Evolutionary conservation across 2,888 invertebrate genomes (phyloP), one percentile per base, ranked within the genome.

Genomic region (Peribatodes rhomboidaria): DNA sequence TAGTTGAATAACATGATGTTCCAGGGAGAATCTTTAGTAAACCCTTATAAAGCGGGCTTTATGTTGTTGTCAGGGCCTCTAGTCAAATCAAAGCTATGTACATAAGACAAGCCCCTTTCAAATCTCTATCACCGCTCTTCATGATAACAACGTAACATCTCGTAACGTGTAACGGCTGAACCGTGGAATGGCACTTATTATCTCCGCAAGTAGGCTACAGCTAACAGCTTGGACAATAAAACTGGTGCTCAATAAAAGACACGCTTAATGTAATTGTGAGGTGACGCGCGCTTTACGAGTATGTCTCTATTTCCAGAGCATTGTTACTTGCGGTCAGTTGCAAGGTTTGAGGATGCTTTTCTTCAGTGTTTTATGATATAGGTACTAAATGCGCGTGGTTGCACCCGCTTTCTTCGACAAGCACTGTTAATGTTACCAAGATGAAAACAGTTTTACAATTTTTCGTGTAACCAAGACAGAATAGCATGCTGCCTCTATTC

Each of bases 131-230:
- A 54, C 52, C 44, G 22, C 22, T n/a, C 13, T 13, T 37, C 31
- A 35, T 56, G 56, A 62, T 57, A 86, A 86, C 80, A 80, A 52
- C 20, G 37, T 71, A 80, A 39, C 11, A 3, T 71, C 79, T 83
- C 81, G 83, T 87, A 87, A 88, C 81, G 81, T 84, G 88, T 86
- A 87, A 88, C 82, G 80, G 83, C 72, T 82, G 60, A 50, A 66
- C 74, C 84, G 80, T 72, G 77, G 69, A 76, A 76, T 68, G 66
- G 63, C 72, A 75, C 74, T 82, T 79, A 81, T 80, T 80, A 78
- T 75, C 71, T 68, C 67, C 74, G 70, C 78, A 83, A 82, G 70
- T 87, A 82, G 87, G 87, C 87, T 86, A 46, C 46, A 46, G 22
- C 22, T 87, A 85, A 83, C 72, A 73, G 71, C 73, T 77, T 70